phyloP scores from a whole-genome alignment of 2,797 vertebrate genomes.

The Prunella strophiata region DNA sequence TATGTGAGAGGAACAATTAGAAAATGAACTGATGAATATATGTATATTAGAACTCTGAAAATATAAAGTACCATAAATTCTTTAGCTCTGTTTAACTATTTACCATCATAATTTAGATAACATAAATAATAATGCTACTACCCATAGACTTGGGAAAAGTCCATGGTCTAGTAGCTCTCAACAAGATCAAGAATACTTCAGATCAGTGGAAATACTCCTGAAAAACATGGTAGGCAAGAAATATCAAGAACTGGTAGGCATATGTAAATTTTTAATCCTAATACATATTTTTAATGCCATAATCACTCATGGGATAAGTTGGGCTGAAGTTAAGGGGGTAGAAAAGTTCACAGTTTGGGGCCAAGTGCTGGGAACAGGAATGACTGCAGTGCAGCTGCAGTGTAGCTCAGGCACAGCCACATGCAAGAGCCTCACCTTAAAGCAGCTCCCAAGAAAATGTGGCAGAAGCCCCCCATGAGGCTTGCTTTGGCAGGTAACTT shows the following conservation, averaged over 20 bases:
- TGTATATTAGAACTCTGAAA: neutral
- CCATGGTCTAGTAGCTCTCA: neutral
- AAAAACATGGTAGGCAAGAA: neutral
- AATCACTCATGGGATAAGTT: neutral
- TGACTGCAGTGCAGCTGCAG: neutral
- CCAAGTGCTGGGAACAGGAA: too few relatives aligned
- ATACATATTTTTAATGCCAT: neutral
- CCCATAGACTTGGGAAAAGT: neutral
- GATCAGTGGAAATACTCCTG: neutral
- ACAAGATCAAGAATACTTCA: neutral
- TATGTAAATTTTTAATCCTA: neutral
- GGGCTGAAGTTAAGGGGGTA: neutral
- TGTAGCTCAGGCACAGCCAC: fast-evolving
- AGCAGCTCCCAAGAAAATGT: neutral
- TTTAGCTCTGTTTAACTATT: neutral
- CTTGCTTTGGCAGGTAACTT: neutral
- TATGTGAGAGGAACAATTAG: neutral
- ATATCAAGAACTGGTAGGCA: neutral
- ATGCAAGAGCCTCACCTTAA: neutral
- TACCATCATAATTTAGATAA: neutral
- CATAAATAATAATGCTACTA: neutral
- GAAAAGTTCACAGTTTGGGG: neutral
- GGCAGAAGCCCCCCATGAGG: neutral
- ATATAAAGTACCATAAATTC: neutral
- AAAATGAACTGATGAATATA: neutral